These are phyloP conservation scores for Chionoecetes opilio DNA, from an alignment of 1,140 invertebrate species.

Conservation along the genomic window DNA sequence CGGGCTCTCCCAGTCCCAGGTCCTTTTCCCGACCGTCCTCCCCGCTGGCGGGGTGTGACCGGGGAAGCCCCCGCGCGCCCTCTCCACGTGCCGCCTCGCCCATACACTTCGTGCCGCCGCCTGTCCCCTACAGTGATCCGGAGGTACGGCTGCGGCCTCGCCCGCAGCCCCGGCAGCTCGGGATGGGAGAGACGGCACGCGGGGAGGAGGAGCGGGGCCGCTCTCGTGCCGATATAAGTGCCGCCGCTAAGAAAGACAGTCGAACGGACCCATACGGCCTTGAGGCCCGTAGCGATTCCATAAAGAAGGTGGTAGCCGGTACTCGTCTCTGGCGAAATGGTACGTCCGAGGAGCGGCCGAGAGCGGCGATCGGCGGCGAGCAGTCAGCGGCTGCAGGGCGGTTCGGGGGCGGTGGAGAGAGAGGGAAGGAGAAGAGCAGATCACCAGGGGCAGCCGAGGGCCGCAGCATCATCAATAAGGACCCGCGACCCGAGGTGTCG, in stretches of 20 bases:
- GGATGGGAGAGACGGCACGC: too few relatives aligned
- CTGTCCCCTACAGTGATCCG: constrained; percentile 64
- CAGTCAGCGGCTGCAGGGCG: not conserved
- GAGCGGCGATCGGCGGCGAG: not conserved
- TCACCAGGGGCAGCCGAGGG: constrained; percentile 54
- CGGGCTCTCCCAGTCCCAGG: constrained; percentile 76
- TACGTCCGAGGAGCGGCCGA: not conserved
- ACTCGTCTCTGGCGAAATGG: not conserved
- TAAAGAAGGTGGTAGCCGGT: too few relatives aligned
- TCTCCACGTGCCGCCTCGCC: constrained; percentile 66
- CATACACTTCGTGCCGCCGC: constrained; percentile 69
- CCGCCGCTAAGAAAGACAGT: too few relatives aligned
- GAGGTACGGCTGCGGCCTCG: constrained; percentile 70
- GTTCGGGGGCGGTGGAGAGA: not conserved
- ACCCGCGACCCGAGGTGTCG: constrained; percentile 47
- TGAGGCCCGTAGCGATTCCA: too few relatives aligned
- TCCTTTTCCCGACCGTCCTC: constrained; percentile 76
- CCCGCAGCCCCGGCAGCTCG: constrained; percentile 35
- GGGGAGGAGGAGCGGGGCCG: constrained; percentile 25
- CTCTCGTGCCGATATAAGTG: too few relatives aligned
- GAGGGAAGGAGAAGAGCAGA: constrained; percentile 50
- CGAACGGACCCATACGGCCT: too few relatives aligned
- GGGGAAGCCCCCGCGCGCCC: constrained; percentile 63
- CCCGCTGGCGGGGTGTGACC: constrained; percentile 69
- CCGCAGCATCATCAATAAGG: constrained; percentile 71